Evolutionary conservation across 2,888 invertebrate species (phyloP).

Genomic region (Chymomyza caudatula): DNA sequence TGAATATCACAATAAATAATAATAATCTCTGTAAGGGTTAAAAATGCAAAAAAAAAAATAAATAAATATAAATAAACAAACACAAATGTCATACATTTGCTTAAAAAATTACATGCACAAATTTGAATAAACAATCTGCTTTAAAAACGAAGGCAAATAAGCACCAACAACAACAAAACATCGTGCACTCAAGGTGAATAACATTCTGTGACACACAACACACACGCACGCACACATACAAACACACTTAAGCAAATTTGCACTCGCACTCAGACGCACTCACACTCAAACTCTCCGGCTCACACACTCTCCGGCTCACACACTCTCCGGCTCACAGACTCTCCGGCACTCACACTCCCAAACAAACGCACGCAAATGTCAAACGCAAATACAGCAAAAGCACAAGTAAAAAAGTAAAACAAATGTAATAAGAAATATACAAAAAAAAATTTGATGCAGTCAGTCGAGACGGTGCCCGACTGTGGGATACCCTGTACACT

Average conservation of each 20-base stretch:
- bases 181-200: background rate
- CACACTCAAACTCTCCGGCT: slow-evolving; percentile 1
- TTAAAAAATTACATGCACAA: slow-evolving; percentile 17
- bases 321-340: background rate
- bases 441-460: too few relatives aligned
- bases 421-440: slow-evolving; percentile 8
- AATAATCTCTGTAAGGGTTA: background rate
- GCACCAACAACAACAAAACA: background rate
- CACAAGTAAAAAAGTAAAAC: background rate
- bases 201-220: background rate
- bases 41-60: background rate
- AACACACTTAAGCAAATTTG: slow-evolving; percentile 9
- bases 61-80: too few relatives aligned
- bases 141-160: background rate
- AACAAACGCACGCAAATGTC: background rate
- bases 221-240: slow-evolving; percentile 8
- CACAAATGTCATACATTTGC: background rate
- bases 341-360: slow-evolving; percentile 6
- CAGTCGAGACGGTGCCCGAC: slow-evolving; percentile 5
- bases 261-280: background rate
- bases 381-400: background rate
- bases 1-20: background rate
- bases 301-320: background rate
- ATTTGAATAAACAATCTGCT: background rate
- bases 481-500: background rate